A percentile compares a stretch with the other conserved stretches of the same genome.
These are phyloP conservation scores for Hemicordylus capensis DNA, from an alignment of 2,113 vertebrate genomes.

Conservation along the genomic window DNA sequence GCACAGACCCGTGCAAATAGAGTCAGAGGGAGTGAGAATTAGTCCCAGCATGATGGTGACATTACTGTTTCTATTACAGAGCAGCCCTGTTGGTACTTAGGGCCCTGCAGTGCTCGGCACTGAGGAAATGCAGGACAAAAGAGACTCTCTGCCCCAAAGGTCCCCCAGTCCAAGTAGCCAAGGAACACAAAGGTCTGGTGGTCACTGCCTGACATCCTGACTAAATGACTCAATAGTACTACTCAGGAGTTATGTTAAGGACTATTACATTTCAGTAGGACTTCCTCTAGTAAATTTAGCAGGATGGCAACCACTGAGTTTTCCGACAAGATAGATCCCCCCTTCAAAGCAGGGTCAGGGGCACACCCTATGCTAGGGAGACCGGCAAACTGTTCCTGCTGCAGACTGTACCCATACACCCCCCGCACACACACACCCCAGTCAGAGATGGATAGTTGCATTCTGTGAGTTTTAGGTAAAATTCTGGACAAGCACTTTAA, in stretches of 20 bases:
- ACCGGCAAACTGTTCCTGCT: background rate
- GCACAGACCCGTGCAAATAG: conserved; percentile 36
- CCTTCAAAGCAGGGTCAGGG: background rate
- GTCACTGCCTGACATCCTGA: no score
- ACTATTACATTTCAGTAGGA: no score
- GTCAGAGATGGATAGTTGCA: no score
- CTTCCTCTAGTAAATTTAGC: no score
- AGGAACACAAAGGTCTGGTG: background rate
- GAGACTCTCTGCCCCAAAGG: background rate
- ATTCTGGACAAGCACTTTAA: background rate
- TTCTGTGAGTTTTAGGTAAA: background rate
- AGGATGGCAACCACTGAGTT: no score
- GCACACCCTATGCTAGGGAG: background rate
- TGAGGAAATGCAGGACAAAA: background rate
- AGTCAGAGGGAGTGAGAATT: conserved; percentile 40
- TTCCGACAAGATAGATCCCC: background rate
- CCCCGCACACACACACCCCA: no score
- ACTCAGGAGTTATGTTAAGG: no score
- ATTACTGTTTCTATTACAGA: conserved; percentile 41
- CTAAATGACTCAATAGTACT: no score
- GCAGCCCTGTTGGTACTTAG: conserved; percentile 1
- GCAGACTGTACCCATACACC: background rate
- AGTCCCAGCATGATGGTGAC: conserved; percentile 40
- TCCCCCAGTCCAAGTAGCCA: background rate
- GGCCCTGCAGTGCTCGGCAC: conserved; percentile 1